phyloP scores from a whole-genome alignment of 2,888 invertebrate species.

The Cactoblastis cactorum region DNA sequence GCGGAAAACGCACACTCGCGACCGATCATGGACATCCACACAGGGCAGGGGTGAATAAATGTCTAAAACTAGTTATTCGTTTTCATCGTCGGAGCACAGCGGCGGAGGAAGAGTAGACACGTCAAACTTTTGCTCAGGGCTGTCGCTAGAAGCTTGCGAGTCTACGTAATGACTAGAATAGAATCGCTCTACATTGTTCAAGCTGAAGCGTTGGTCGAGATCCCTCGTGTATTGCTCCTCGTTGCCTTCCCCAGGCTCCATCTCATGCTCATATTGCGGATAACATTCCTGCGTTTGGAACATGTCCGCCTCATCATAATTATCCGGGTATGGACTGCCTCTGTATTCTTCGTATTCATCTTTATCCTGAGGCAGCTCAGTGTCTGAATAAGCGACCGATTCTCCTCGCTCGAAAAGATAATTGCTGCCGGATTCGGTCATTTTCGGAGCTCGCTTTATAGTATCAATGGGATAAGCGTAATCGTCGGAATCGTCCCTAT shows the following conservation, averaged over 20 bases:
- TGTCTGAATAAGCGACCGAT: conserved; percentile 67
- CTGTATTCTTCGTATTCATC: conserved; percentile 69
- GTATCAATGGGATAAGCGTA: conserved; percentile 75
- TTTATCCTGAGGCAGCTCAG: conserved; percentile 63
- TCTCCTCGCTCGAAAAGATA: conserved; percentile 67
- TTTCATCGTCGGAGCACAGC: conserved; percentile 86
- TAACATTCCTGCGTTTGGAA: conserved; percentile 72
- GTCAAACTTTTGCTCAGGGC: conserved; percentile 87
- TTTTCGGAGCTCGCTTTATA: conserved; percentile 71
- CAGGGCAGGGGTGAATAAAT: conserved; percentile 31
- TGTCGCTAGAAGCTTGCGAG: conserved; percentile 82
- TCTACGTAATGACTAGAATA: conserved; percentile 77
- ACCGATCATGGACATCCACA: conserved; percentile 39
- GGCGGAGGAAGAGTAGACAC: conserved; percentile 89
- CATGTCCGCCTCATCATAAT: conserved; percentile 65
- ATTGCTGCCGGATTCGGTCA: conserved; percentile 59
- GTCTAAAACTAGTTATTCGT: conserved; percentile 56
- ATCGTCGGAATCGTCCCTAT: conserved; percentile 71
- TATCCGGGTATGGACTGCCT: conserved; percentile 70
- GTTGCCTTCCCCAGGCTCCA: conserved; percentile 37
- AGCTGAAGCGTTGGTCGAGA: conserved; percentile 70
- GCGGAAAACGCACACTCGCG: conserved; percentile 41
- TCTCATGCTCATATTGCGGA: conserved; percentile 64
- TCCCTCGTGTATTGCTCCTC: conserved; percentile 57
- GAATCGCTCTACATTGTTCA: conserved; percentile 70